These are phyloP conservation scores for Pocillopora verrucosa DNA, from an alignment of 64 coral and sea anemone genomes.

Conservation along the genomic window DNA sequence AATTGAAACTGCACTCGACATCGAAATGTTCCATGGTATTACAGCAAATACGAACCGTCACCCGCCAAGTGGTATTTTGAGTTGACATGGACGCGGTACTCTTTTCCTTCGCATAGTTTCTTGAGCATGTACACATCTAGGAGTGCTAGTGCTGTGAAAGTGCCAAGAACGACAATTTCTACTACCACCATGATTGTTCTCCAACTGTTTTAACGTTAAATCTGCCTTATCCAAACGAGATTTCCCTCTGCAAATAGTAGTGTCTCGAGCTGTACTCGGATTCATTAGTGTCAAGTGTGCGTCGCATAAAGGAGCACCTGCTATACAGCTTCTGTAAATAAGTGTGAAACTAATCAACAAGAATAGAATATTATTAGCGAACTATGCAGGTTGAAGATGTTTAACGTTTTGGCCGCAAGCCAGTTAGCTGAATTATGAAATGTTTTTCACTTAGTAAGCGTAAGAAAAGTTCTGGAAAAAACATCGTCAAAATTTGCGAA, in stretches of 20 bases:
- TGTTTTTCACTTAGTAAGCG: not conserved
- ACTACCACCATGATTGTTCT: slow-evolving; percentile 43
- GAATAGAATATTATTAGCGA: not conserved
- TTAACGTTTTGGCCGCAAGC: not conserved
- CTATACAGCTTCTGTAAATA: not conserved
- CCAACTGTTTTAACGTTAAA: not conserved
- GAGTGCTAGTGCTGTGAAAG: slow-evolving; percentile 3
- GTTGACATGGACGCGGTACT: slow-evolving; percentile 27
- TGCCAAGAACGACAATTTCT: slow-evolving; percentile 53
- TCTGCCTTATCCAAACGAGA: not conserved
- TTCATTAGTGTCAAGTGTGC: not conserved
- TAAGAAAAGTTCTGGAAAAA: not conserved
- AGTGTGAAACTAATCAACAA: not conserved
- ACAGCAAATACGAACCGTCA: slow-evolving; percentile 44
- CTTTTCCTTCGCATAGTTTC: slow-evolving; percentile 53
- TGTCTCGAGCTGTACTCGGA: not conserved
- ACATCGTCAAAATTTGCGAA: not conserved
- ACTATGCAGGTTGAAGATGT: not conserved
- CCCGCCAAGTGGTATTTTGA: slow-evolving; percentile 33
- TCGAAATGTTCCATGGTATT: not conserved
- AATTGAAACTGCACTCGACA: not conserved
- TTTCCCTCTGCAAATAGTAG: not conserved
- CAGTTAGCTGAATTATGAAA: not conserved
- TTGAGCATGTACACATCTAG: slow-evolving; percentile 62
- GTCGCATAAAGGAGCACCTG: not conserved